Percentiles rank a stretch among this genome's conserved stretches.
Evolutionary conservation across 2,113 vertebrate species (phyloP).

Genomic region (Syngnathus scovelli): DNA sequence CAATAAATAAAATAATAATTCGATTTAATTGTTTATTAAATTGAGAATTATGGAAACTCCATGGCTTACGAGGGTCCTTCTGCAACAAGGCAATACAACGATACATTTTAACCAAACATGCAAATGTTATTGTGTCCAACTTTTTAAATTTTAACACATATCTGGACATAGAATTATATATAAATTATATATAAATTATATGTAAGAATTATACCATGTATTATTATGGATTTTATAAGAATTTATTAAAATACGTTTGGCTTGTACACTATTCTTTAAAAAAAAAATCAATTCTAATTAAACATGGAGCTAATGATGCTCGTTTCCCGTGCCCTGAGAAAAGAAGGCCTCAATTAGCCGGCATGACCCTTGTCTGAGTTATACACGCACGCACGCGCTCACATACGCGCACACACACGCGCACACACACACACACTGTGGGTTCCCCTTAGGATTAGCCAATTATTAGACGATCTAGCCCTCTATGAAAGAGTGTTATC

Average conservation of each 20-base stretch:
- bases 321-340: neutral
- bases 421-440: neutral
- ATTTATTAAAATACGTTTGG: neutral
- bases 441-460: constrained; percentile 75
- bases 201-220: neutral
- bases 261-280: neutral
- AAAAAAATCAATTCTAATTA: neutral
- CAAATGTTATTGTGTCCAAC: too few species aligned
- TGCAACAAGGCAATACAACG: too few species aligned
- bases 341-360: neutral
- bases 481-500: constrained; percentile 84
- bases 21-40: too few species aligned
- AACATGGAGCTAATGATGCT: neutral
- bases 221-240: neutral
- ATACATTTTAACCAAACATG: too few species aligned
- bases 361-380: neutral
- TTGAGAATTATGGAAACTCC: too few species aligned
- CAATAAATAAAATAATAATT: too few species aligned
- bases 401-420: neutral
- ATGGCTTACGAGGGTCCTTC: too few species aligned
- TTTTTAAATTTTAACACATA: too few species aligned
- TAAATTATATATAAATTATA: neutral
- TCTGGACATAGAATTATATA: too few species aligned
- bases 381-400: neutral
- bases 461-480: constrained; percentile 91